Evolutionary conservation across 2,888 invertebrate species (phyloP), one percentile per base, ranked within the genome.

Genomic region (Cataglyphis livida): DNA sequence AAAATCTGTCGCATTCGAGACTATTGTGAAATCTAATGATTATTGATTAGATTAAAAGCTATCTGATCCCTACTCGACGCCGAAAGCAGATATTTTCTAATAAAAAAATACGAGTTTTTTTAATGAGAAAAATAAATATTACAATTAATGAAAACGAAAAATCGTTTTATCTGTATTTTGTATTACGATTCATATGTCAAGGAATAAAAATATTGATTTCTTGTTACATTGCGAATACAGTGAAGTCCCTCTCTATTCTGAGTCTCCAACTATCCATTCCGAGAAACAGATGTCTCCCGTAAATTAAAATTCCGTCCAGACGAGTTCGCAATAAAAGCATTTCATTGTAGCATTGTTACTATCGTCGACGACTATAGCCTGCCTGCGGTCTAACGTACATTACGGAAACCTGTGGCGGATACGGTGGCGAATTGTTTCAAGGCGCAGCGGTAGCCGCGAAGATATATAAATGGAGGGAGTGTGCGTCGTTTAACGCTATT

Each of bases 401-500:
- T 78, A 78, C 57, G 28, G 66, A 59, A 78, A 68, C 44, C 32
- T 15, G 48, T 15, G 35, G 51, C 15, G 18, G 51, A 18, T 51
- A 75, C 51, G 38, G 78, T 78, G 68, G 68, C 41, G 68, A 78
- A 68, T 78, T 78, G 68, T 68, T 54, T 51, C 32, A 21, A 57
- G 57, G 21, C 66, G 18, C 76, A 57, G 41, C 57, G n/a, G 64
- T 35, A 68, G 59, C 57, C 78, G 44, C 68, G 32, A 51, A 21
- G 59, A 59, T 21, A 68, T 68, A 66, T 18, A 32, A 51, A 12
- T 12, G 57, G 21, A 57, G 21, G 57, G 66, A 78, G 66, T 66
- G 41, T 21, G 68, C 44, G 78, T 44, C 78, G 78, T 78, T 78
- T 78, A 68, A 78, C 59, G 68, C 57, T 68, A 68, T 78, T 78